Conservation (phyloP, 2,113 vertebrate genomes). For the Protobothrops flavoviridis region DNA sequence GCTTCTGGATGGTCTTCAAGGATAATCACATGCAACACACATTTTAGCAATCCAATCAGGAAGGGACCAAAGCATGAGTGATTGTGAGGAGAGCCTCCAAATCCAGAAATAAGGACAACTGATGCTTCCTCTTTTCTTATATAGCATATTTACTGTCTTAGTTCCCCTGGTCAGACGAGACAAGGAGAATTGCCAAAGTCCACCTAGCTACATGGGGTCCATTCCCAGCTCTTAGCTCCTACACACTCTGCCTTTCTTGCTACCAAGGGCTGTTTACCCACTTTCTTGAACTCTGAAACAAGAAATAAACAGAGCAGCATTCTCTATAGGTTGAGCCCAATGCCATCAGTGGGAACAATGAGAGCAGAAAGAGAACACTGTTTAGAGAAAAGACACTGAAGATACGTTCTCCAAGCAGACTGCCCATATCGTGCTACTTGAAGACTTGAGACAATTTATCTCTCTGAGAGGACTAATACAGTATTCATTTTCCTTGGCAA, state of each 20-base stretch:
- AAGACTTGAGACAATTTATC: not conserved
- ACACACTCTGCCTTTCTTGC: not conserved
- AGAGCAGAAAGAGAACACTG: not conserved
- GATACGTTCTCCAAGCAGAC: not conserved
- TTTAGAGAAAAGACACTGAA: not conserved
- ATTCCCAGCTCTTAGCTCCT: not conserved
- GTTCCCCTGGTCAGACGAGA: not conserved
- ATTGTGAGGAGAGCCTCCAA: not conserved
- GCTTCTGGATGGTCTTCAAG: not conserved
- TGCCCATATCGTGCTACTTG: not conserved
- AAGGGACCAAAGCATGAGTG: not conserved
- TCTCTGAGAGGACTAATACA: not conserved
- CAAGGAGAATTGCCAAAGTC: not conserved
- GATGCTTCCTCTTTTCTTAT: not conserved
- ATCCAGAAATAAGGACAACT: not conserved
- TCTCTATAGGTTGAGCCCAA: not conserved
- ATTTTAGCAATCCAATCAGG: not conserved
- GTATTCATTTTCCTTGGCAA: not conserved
- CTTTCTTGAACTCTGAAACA: not conserved
- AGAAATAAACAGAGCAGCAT: not conserved
- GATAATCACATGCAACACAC: not conserved
- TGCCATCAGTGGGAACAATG: not conserved
- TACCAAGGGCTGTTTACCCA: not conserved
- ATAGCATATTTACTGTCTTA: not conserved
- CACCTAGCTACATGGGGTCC: not conserved